Evolutionary conservation across 2,113 vertebrate genomes (phyloP), one percentile per base, ranked within the genome.

Genomic region (Alces alces): DNA sequence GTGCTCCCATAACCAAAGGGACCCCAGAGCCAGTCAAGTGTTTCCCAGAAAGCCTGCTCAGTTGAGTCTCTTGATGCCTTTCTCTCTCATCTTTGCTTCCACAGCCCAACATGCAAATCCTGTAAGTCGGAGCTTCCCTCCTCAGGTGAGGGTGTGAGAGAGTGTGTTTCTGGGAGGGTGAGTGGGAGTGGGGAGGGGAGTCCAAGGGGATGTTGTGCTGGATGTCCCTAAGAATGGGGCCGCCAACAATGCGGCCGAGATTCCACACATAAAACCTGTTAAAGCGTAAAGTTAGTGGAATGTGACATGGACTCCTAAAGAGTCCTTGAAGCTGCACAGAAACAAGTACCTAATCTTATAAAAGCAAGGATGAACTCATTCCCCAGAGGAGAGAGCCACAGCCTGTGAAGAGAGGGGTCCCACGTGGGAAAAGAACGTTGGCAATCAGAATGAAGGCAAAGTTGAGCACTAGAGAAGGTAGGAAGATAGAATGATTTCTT

Each of bases 101-200:
- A 47, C 94, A 98, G 98, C 84, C 98, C 98, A 45, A 98, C 98
- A 1, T 98, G 97, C 96, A 98, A 98, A 92, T 98, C 97, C 96
- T 98, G 98, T 95, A 98, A 98, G 91, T 98, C 97, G 2, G 97
- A 98, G 93, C 97, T 98, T 21, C 98, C 98, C 6, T 98, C 97
- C n/a, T 97, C 97, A 98, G 98, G 97, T 98, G 82, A 98, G 98
- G n/a, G 57, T 13, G 36, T 85, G 57, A 39, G 23, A 28, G 30
- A 5, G 23, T 33, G 15, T 4, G 54, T 78, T n/a, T 86, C n/a
- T 55, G 82, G 47, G 14, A 33, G 30, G 39, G 0, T 21, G 6
- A 33, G 11, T 1, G 60, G 84, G 64, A 27, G 33, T 2, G 16
- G 30, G 2, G 15, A 45, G 43, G 45, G 36, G 15, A 2, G 16